phyloP scores from a whole-genome alignment of 2,113 vertebrate genomes.

The Sander vitreus region DNA sequence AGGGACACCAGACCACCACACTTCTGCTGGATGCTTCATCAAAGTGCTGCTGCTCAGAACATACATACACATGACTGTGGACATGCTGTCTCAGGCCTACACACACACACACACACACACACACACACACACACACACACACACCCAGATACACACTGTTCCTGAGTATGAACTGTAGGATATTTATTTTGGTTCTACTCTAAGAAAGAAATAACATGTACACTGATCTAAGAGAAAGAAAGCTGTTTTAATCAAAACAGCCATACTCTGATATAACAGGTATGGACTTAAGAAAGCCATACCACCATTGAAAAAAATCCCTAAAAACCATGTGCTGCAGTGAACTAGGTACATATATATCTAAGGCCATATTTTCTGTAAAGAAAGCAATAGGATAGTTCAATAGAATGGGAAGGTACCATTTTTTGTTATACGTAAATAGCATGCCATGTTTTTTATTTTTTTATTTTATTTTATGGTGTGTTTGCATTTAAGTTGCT shows the following conservation, averaged over 20 bases:
- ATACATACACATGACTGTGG: conserved; percentile 48
- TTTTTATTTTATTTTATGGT: neutral
- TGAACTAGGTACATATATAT: conserved; percentile 40
- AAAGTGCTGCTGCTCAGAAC: conserved; percentile 81
- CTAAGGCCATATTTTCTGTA: conserved; percentile 61
- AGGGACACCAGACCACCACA: conserved; percentile 34
- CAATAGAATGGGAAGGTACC: neutral
- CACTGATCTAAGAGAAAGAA: conserved; percentile 15
- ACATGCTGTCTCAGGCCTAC: conserved; percentile 32
- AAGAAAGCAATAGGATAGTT: conserved; percentile 24
- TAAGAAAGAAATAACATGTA: conserved; percentile 47
- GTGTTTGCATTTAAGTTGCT: conserved; percentile 22
- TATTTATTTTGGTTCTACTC: conserved; percentile 63
- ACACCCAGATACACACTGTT: conserved; percentile 58
- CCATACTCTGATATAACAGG: conserved; percentile 36
- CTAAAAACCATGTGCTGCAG: conserved; percentile 52
- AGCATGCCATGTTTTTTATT: neutral
- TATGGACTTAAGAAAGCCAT: conserved; percentile 36
- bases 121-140: conserved; percentile 38
- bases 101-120: conserved; percentile 37
- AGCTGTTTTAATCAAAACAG: conserved; percentile 32
- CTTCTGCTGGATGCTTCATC: conserved; percentile 58
- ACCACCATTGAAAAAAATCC: conserved; percentile 48
- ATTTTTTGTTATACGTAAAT: neutral
- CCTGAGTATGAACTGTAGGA: conserved; percentile 79